Base-by-base conservation (phyloP, 1,140 invertebrate genomes). In the Drosophila repletoides region DNA sequence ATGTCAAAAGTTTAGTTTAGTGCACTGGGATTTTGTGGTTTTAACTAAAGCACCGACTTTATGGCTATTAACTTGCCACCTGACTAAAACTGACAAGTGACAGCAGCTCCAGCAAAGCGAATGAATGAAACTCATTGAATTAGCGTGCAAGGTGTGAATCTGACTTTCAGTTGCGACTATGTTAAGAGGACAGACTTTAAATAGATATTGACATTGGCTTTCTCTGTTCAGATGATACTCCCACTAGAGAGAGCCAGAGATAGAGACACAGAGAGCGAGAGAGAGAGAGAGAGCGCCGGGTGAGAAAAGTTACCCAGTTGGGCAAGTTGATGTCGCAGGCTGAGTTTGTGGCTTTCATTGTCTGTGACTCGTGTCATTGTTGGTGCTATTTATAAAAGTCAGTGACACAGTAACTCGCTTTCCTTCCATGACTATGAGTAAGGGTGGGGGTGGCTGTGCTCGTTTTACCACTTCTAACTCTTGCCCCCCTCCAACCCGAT, bases 341-440 rank as follows among this genome's bases (percentile, higher is more conserved):
- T 45, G 29, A 15, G 64, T 46, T 34, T 67, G 64, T 51, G 56
- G 33, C 34, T 51, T 58, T 77, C 73, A 49, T 73, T 73, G 60
- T 56, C 60, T 70, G 56, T 34, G 79, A 46, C 53, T 76, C 70
- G 79, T 65, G 75, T 79, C 75, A 79, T 84, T 84, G 74, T 84
- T 79, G 80, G 59, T 61, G 80, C 80, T 84, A 84, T 84, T 86
- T 84, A 84, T 84, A 84, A 84, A 86, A 84, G 79, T 83, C 79
- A 83, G 48, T 83, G 79, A 84, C 79, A 83, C 74, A 83, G 79
- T 83, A 83, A 84, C 79, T 83, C 73, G 79, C 56, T 61, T 77
- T 74, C 73, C 76, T 60, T 38, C 45, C 41, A 33, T 9, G 33
- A 17, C 24, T 36, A 33, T 40, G 28, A 45, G 17, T 15, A 28